Percentiles rank a stretch among this genome's conserved stretches.
phyloP scores from a whole-genome alignment of 2,113 vertebrate species.

The Panthera tigris region DNA sequence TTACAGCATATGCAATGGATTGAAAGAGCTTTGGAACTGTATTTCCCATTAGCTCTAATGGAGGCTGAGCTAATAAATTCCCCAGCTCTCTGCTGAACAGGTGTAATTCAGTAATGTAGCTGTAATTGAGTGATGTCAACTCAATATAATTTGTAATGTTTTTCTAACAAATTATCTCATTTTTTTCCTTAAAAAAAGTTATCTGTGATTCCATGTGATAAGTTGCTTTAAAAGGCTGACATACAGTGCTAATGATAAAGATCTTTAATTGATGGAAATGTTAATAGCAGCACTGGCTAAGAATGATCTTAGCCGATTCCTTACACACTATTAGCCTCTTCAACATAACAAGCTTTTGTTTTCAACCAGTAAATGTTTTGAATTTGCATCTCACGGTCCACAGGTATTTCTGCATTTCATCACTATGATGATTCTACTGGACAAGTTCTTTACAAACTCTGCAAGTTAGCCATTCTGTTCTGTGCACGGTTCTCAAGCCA shows the following conservation, averaged over 20 bases:
- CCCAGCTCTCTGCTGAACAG: slow-evolving; percentile 33
- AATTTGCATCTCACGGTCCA: neutral
- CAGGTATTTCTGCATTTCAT: neutral
- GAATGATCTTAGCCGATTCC: slow-evolving; percentile 47
- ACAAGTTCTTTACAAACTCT: neutral
- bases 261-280: slow-evolving; percentile 68
- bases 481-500: neutral
- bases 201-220: slow-evolving; percentile 70
- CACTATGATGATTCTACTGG: neutral
- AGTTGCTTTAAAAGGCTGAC: slow-evolving; percentile 65
- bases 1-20: neutral
- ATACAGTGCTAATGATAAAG: slow-evolving; percentile 56
- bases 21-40: slow-evolving; percentile 21
- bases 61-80: slow-evolving; percentile 59
- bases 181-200: slow-evolving; percentile 60
- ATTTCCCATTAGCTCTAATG: slow-evolving; percentile 70
- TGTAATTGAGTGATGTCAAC: slow-evolving; percentile 75
- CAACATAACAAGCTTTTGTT: slow-evolving; percentile 57
- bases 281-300: slow-evolving; percentile 44
- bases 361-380: neutral
- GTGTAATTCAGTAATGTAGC: slow-evolving; percentile 73
- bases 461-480: neutral
- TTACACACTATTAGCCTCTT: slow-evolving; percentile 47
- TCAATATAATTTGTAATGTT: slow-evolving; percentile 77
- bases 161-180: slow-evolving; percentile 78